Evolutionary conservation across 2,113 vertebrate species (phyloP), one percentile per base, ranked within the genome.

Genomic region (Lepisosteus osseus): DNA sequence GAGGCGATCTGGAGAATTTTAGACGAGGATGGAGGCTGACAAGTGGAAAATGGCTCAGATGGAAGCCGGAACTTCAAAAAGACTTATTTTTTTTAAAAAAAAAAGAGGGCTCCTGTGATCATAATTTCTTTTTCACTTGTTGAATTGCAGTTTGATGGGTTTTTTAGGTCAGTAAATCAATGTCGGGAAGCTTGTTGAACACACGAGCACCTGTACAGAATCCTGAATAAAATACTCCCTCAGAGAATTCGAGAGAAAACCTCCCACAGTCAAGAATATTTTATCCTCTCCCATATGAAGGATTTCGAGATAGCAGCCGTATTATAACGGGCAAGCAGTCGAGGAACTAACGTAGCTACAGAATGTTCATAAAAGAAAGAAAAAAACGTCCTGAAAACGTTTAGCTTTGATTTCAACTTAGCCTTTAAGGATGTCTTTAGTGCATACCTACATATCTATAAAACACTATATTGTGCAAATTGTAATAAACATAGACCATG

Each of bases 11-110:
- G 84, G 79, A 72, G 75, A 79, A 77, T 78, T 83, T 86, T 76
- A 85, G 87, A 89, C 80, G 82, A 83, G 76, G 75, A 90, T 89
- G 72, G 76, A 86, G 83, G 67, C 80, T 87, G 91, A 91, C 88
- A 92, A 87, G 92, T 90, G 86, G 89, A 90, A 90, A 92, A 88
- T 79, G 85, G 84, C 87, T 92, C 85, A 82, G 85, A 80, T 86
- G 77, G 85, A 78, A 84, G 78, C 78, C 79, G 82, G 79, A 82
- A 81, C 82, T 82, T 88, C 83, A 82, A 81, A 82, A 80, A 84
- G 80, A 78, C 69, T 74, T 74, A 7, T 17, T 17, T 29, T 29
- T 76, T 76, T 72, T 72, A 29, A 79, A 79, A 29, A 65, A 74
- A 62, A 75, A 78, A 74, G 72, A 68, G 64, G 67, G 71, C 76